Evolutionary conservation across 2,888 invertebrate genomes (phyloP).

Genomic region (Dioctria linearis): DNA sequence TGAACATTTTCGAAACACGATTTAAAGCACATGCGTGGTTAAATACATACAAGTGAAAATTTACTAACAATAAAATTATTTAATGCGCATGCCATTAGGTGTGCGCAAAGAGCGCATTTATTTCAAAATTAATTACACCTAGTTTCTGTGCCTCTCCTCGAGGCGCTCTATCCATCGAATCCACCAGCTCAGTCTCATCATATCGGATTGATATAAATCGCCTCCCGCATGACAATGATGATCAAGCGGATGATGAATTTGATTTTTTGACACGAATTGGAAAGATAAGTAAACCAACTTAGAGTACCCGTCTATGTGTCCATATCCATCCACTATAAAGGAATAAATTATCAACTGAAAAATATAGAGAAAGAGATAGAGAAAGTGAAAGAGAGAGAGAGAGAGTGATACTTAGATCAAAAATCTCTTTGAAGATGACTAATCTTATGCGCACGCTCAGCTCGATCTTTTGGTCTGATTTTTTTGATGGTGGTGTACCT

Average conservation of each 20-base stretch:
- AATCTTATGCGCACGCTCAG: conserved; percentile 36
- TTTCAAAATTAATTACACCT: conserved; percentile 56
- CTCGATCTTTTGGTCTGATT: background rate
- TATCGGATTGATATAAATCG: conserved; percentile 41
- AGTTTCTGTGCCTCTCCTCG: conserved; percentile 54
- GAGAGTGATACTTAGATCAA: conserved; percentile 22
- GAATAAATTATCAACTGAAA: conserved; percentile 42
- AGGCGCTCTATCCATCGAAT: conserved; percentile 48
- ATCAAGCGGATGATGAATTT: conserved; percentile 53
- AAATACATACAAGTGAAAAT: background rate
- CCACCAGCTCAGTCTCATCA: background rate
- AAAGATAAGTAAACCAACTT: conserved; percentile 15
- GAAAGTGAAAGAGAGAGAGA: conserved; percentile 1
- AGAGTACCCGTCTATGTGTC: too few species aligned
- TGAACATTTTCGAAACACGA: conserved; percentile 1
- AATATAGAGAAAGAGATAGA: background rate
- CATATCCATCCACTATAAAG: conserved; percentile 6
- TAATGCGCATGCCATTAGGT: conserved; percentile 39
- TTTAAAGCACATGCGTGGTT: conserved; percentile 6
- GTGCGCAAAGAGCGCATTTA: conserved; percentile 59
- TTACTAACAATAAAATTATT: conserved; percentile 7
- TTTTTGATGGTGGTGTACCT: conserved; percentile 6
- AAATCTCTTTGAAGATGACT: conserved; percentile 29
- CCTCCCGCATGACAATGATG: conserved; percentile 32
- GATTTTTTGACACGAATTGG: conserved; percentile 42